Conservation (phyloP, 2,888 invertebrate genomes). For the Thecophora atra region DNA sequence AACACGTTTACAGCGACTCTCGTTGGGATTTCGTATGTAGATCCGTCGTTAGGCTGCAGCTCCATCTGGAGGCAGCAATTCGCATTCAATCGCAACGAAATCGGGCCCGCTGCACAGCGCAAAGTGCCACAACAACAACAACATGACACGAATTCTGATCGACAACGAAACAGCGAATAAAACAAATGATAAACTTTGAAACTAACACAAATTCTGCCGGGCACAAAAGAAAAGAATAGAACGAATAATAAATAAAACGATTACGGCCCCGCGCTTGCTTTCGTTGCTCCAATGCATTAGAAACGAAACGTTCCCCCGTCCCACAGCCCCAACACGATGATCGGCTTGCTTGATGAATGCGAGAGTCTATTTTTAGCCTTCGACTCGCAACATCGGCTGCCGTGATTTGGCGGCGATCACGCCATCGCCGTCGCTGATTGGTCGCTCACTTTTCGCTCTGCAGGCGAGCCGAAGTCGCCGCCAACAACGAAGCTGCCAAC, state of each 20-base stretch:
- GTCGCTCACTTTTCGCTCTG: slow-evolving; percentile 26
- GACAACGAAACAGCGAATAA: slow-evolving; percentile 10
- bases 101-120: slow-evolving; percentile 9
- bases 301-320: neutral
- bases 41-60: neutral
- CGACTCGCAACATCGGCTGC: slow-evolving; percentile 45
- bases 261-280: neutral
- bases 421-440: slow-evolving; percentile 45
- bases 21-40: neutral
- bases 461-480: slow-evolving; percentile 1
- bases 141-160: slow-evolving; percentile 27
- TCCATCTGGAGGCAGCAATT: neutral
- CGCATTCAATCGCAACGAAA: slow-evolving; percentile 1
- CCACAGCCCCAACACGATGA: slow-evolving; percentile 19
- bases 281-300: neutral
- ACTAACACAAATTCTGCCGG: slow-evolving; percentile 46
- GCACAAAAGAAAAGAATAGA: neutral
- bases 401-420: slow-evolving; percentile 47
- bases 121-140: slow-evolving; percentile 7
- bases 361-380: slow-evolving; percentile 48
- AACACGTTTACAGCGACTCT: neutral
- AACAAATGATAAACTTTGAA: slow-evolving; percentile 41
- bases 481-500: neutral
- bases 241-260: neutral
- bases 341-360: slow-evolving; percentile 35